These are phyloP conservation scores for Icerya purchasi DNA, from an alignment of 2,888 invertebrate species.

Conservation along the genomic window DNA sequence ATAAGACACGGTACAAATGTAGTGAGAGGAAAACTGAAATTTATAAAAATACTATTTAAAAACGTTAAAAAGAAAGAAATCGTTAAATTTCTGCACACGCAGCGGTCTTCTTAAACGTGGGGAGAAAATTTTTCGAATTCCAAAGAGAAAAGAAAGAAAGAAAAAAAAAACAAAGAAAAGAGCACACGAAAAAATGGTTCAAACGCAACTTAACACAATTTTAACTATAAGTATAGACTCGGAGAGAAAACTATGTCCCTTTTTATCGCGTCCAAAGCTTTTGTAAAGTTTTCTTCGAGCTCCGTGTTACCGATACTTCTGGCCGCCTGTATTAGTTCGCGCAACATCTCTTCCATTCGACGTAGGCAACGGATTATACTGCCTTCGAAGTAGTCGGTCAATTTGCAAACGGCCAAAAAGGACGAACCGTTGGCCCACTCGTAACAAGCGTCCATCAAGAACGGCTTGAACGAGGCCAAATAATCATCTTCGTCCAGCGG, in stretches of 20 bases:
- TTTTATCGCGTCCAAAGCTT: slow-evolving; percentile 75
- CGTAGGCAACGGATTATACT: slow-evolving; percentile 83
- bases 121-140: too few species aligned
- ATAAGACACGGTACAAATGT: too few species aligned
- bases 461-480: slow-evolving; percentile 78
- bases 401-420: slow-evolving; percentile 80
- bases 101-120: too few species aligned
- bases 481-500: slow-evolving; percentile 76
- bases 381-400: slow-evolving; percentile 92
- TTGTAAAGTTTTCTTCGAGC: slow-evolving; percentile 84
- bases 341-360: slow-evolving; percentile 77
- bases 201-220: too few species aligned
- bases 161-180: too few species aligned
- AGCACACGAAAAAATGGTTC: too few species aligned
- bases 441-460: slow-evolving; percentile 90
- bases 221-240: slow-evolving; percentile 82
- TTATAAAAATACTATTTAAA: too few species aligned
- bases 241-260: slow-evolving; percentile 99
- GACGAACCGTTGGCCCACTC: slow-evolving; percentile 86
- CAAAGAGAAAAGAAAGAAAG: too few species aligned
- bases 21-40: too few species aligned
- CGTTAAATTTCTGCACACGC: too few species aligned
- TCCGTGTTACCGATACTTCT: slow-evolving; percentile 93
- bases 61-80: too few species aligned
- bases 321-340: slow-evolving; percentile 88